Evolutionary conservation across 2,113 vertebrate genomes (phyloP), one percentile per base, ranked within the genome.

Genomic region (Elaphurus davidianus): DNA sequence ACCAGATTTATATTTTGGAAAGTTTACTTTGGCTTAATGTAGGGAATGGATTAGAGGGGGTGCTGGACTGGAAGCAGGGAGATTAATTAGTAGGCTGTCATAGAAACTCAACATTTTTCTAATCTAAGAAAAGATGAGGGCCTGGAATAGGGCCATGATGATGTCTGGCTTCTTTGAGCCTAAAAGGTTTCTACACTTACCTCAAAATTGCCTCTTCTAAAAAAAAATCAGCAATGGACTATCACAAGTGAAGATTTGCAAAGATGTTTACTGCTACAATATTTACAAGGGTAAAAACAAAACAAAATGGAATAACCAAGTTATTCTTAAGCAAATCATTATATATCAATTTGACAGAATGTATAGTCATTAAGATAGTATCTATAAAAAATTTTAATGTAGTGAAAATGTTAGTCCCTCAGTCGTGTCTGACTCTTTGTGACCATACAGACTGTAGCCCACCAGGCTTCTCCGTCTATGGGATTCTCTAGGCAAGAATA

Each of bases 121-220:
- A 92, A 95, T 95, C 57, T 90, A 95, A 95, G 82, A 79, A 95
- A 96, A 93, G 81, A 96, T 91, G 79, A 95, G 85, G 92, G 40
- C 15, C 21, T 96, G 88, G 81, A 96, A 85, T 60, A 71, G 7
- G 27, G 64, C 94, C 97, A 97, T 27, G 11, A 43, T 95, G 90
- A 82, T 81, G 40, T 94, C 76, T 97, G 71, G 14, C 21, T 92
- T 81, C 27, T 96, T 90, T 90, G 64, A 96, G 33, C 8, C 40
- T 85, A 90, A 67, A 57, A 43, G 36, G 7, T 90, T 94, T 84
- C 50, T 78, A 78, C 25, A 64, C 27, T 95, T 94, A 93, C 27
- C 47, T 90, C 81, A 94, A 50, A 47, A 81, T 10, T 92, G 45
- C 16, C 28, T 96, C 54, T 87, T 93, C 60, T 78, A 81, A 30